These are phyloP conservation scores for Cantharis flavilabris DNA, from an alignment of 2,888 invertebrate species.

Conservation along the genomic window DNA sequence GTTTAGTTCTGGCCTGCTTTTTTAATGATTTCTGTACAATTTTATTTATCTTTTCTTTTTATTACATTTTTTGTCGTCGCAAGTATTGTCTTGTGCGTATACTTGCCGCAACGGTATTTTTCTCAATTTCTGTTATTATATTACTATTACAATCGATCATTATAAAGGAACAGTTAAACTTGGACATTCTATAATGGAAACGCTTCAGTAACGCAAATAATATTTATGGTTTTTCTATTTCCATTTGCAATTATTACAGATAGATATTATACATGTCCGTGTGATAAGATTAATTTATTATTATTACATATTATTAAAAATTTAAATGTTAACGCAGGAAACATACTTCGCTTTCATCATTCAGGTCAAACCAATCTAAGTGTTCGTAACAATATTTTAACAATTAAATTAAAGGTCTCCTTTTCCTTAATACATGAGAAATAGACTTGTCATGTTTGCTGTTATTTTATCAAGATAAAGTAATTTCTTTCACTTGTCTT, in stretches of 20 bases:
- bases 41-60: not conserved
- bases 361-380: not conserved
- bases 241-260: not conserved
- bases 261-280: not conserved
- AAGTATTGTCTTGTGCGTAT: not conserved
- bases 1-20: not conserved
- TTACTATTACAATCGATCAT: not conserved
- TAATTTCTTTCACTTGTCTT: not conserved
- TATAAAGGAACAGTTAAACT: not conserved
- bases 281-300: not conserved
- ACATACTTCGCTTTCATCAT: not conserved
- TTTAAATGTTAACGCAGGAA: not conserved
- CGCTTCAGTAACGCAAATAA: not conserved
- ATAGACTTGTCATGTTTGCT: not conserved
- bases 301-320: not conserved
- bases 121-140: not conserved
- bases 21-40: not conserved
- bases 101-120: not conserved
- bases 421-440: not conserved
- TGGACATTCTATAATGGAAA: not conserved
- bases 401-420: not conserved
- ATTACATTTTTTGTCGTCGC: no score
- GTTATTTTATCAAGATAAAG: not conserved
- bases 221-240: not conserved
- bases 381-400: not conserved